Evolutionary conservation across 2,888 invertebrate genomes (phyloP).

Genomic region (Caenorhabditis sp.): DNA sequence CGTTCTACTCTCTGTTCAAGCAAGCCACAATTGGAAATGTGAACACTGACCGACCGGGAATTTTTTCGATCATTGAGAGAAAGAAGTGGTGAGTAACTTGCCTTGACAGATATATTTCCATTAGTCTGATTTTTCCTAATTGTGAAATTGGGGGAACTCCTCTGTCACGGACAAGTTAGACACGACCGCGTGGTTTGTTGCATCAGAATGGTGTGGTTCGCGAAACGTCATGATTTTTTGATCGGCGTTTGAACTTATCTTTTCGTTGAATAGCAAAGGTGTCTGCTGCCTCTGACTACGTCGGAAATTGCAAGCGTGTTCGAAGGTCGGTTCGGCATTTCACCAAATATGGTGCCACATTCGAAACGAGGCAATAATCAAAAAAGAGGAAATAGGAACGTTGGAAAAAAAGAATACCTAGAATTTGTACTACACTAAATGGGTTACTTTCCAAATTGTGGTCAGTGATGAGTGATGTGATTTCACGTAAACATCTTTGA

Average conservation of each 20-base stretch:
- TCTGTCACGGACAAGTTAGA: conserved; percentile 29
- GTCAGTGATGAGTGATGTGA: conserved; percentile 29
- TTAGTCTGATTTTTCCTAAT: not conserved
- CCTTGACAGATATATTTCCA: no score
- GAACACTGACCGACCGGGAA: conserved; percentile 81
- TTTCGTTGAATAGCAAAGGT: conserved; percentile 16
- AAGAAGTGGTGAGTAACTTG: conserved; percentile 79
- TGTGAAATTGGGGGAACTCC: conserved; percentile 6
- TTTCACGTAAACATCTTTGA: conserved; percentile 3
- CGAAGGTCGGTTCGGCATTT: not conserved
- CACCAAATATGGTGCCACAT: conserved; percentile 33
- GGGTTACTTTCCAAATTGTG: no score
- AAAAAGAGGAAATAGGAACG: conserved; percentile 20
- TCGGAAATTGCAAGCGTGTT: not conserved
- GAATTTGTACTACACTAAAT: no score
- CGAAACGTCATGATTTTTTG: conserved; percentile 35
- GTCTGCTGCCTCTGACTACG: not conserved
- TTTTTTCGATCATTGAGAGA: conserved; percentile 79
- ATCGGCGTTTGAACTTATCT: conserved; percentile 36
- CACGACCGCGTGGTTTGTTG: conserved; percentile 41
- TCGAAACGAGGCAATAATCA: not conserved
- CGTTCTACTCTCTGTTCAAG: conserved; percentile 82
- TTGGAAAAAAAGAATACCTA: not conserved
- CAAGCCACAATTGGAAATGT: conserved; percentile 82
- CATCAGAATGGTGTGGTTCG: conserved; percentile 45